Percentiles rank a stretch among this genome's conserved stretches.
Evolutionary conservation across 2,888 invertebrate genomes (phyloP).

Genomic region (Pollenia labialis): DNA sequence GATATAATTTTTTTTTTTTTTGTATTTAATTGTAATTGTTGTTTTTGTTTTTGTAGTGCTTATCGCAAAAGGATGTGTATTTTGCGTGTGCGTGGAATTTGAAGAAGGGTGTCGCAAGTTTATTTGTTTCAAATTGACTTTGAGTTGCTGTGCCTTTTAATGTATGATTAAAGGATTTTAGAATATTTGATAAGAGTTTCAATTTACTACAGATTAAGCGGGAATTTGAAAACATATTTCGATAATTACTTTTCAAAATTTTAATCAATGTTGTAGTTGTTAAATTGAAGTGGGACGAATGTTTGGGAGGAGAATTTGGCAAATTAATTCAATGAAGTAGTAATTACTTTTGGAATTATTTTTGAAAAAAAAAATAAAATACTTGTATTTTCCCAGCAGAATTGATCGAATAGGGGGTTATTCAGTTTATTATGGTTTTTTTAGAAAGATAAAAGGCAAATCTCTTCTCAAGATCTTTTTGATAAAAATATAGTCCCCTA

Average conservation of each 20-base stretch:
- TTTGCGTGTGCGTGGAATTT: slow-evolving; percentile 36
- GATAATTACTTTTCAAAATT: slow-evolving; percentile 69
- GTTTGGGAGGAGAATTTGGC: neutral
- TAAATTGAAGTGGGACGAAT: neutral
- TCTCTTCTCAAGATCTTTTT: too few relatives aligned
- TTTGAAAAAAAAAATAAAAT: too few relatives aligned
- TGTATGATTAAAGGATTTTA: slow-evolving; percentile 71
- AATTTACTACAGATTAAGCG: slow-evolving; percentile 68
- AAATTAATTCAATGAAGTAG: neutral
- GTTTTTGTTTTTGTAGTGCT: slow-evolving; percentile 78
- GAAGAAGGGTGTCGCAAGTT: slow-evolving; percentile 75
- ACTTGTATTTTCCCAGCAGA: too few relatives aligned
- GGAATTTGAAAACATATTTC: slow-evolving; percentile 67
- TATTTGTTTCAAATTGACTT: slow-evolving; percentile 71
- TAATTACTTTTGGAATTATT: too few relatives aligned
- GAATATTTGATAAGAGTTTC: slow-evolving; percentile 72
- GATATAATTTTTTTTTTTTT: slow-evolving; percentile 46
- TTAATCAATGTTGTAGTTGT: slow-evolving; percentile 28
- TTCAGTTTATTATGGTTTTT: too few relatives aligned
- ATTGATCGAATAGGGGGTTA: too few relatives aligned
- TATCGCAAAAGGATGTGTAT: neutral
- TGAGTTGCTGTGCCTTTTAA: slow-evolving; percentile 68
- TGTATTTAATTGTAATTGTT: slow-evolving; percentile 49
- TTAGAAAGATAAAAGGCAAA: too few relatives aligned
- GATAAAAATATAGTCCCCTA: too few relatives aligned